phyloP scores from a whole-genome alignment of 2,113 vertebrate genomes.

The Proteles cristata region DNA sequence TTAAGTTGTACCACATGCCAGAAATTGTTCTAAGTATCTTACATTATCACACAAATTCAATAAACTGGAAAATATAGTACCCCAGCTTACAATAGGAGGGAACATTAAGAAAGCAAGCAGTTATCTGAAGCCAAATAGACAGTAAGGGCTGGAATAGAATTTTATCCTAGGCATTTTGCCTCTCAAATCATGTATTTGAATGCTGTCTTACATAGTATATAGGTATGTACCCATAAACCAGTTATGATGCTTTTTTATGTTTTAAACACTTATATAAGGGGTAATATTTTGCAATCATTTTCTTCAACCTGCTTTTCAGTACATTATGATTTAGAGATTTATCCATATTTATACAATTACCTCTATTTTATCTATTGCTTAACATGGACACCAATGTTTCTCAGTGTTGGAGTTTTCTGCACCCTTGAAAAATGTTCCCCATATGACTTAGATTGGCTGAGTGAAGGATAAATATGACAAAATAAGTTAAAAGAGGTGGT shows the following conservation, averaged over 20 bases:
- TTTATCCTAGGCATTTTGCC: neutral
- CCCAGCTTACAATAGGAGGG: neutral
- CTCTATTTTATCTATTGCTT: neutral
- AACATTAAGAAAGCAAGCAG: neutral
- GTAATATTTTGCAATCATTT: neutral
- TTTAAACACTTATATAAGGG: neutral
- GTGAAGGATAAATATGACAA: neutral
- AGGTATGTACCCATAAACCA: neutral
- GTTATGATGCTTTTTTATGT: neutral
- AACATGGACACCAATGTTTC: neutral
- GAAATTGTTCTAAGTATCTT: neutral
- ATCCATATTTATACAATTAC: neutral
- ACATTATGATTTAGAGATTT: neutral
- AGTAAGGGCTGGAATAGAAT: neutral
- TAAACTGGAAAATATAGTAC: neutral
- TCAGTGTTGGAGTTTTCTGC: neutral
- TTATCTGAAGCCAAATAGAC: neutral
- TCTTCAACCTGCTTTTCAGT: neutral
- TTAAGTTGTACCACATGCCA: neutral
- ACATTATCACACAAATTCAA: neutral
- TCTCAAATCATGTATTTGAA: neutral
- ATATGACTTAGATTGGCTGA: neutral
- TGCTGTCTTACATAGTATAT: neutral
- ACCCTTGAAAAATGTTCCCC: neutral
- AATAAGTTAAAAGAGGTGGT: neutral